Conservation (phyloP, 2,797 vertebrate genomes). For the Trichosurus vulpecula region DNA sequence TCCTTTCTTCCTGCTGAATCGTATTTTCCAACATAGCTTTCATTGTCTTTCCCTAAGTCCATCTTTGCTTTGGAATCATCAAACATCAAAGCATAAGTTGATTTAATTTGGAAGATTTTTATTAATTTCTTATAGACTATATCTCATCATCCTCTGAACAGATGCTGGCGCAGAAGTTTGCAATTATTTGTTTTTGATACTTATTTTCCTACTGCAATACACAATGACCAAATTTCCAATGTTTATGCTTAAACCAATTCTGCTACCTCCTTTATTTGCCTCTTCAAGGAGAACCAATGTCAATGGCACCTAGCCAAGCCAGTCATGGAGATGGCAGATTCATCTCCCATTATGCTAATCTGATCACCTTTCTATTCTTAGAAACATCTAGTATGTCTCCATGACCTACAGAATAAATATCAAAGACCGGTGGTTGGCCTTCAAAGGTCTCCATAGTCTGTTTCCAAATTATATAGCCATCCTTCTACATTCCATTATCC, state of each 20-base stretch:
- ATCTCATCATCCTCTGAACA: neutral
- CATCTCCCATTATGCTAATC: neutral
- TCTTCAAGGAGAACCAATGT: neutral
- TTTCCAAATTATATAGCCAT: neutral
- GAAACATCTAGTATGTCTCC: neutral
- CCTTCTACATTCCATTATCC: neutral
- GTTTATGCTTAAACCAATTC: neutral
- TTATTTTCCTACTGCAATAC: neutral
- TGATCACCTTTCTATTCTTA: neutral
- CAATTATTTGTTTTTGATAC: neutral
- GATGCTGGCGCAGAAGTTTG: neutral
- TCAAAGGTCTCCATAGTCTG: neutral
- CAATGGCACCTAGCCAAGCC: neutral
- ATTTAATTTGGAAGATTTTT: neutral
- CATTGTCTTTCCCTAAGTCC: neutral
- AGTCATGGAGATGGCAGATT: neutral
- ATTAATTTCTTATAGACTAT: neutral
- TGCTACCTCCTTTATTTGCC: neutral
- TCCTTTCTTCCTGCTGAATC: neutral
- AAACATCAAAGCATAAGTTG: neutral
- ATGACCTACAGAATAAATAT: neutral
- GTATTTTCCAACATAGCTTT: neutral
- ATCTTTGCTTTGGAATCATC: neutral
- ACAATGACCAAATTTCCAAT: neutral
- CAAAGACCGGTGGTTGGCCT: neutral